These are phyloP conservation scores for Xenotilapia caudafasciata DNA, from an alignment of 2,113 vertebrate genomes.

Conservation along the genomic window DNA sequence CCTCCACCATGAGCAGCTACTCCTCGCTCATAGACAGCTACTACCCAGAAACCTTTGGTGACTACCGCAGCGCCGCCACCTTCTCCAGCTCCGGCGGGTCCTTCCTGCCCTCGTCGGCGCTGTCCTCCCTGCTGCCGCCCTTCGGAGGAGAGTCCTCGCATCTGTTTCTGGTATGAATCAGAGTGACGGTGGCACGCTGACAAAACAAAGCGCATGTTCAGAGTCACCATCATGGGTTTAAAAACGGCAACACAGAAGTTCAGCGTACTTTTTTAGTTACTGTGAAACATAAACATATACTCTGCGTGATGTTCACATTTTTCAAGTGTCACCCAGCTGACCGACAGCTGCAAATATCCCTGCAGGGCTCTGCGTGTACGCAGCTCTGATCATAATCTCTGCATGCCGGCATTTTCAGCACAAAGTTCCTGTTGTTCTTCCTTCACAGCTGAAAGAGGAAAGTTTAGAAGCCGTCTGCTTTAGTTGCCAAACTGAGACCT, in stretches of 20 bases:
- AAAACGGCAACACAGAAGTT: not conserved
- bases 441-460: not conserved
- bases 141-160: conserved; percentile 78
- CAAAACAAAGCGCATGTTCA: not conserved
- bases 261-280: not conserved
- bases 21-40: conserved; percentile 80
- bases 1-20: conserved; percentile 70
- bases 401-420: not conserved
- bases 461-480: not conserved
- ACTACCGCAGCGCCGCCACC: conserved; percentile 70
- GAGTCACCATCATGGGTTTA: not conserved
- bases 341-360: not conserved
- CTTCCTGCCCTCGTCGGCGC: conserved; percentile 72
- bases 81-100: conserved; percentile 67
- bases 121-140: conserved; percentile 78
- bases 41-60: conserved; percentile 77
- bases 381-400: not conserved
- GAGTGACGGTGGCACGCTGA: not conserved
- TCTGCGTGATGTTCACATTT: no score
- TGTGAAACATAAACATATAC: not conserved
- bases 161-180: conserved; percentile 75
- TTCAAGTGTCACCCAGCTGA: not conserved
- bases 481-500: not conserved
- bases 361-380: not conserved
- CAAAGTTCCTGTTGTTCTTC: not conserved